Evolutionary conservation across 2,888 invertebrate species (phyloP), one percentile per base, ranked within the genome.

Genomic region (Prosopocoilus inquinatus): DNA sequence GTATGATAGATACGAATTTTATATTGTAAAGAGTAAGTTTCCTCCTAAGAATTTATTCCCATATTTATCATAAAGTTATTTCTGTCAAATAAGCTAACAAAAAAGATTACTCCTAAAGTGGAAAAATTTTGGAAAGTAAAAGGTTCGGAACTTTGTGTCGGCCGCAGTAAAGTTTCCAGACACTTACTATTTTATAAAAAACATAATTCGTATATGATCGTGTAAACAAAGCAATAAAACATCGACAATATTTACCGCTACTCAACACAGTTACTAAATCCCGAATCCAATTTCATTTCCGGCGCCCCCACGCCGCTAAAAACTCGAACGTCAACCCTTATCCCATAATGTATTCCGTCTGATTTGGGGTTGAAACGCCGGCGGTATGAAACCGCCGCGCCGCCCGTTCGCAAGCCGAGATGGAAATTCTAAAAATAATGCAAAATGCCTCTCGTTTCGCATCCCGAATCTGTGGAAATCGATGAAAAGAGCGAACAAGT

Each of bases 281-380:
- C 59, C 55, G 60, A 64, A 65, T 62, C 64, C 64, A 63, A 64
- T 67, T 67, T 64, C 63, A 64, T 67, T 67, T 67, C 64, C 65
- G 48, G 33, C 35, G 36, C 46, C 12, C 41, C 47, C 62, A 38
- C 33, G 48, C 57, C 57, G 56, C 53, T 58, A 61, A 62, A 63
- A 61, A 60, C 57, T 58, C 58, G 45, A 50, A 56, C 63, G 64
- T 64, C 65, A 64, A 65, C 64, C 66, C 65, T 67, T 64, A 67
- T 67, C 66, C 66, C 59, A 63, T 67, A 68, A 70, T 69, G 65
- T 67, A 69, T 70, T 68, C 70, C 63, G 63, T 65, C 66, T 64
- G 67, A 67, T 63, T 64, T 66, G 63, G 64, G 65, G 65, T 62
- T 20, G 20, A 20, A 20, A 20, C 20, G 65, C 60, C 55, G 65